Base-by-base conservation (phyloP, 2,113 vertebrate genomes). In the Campylomormyrus numenius region DNA sequence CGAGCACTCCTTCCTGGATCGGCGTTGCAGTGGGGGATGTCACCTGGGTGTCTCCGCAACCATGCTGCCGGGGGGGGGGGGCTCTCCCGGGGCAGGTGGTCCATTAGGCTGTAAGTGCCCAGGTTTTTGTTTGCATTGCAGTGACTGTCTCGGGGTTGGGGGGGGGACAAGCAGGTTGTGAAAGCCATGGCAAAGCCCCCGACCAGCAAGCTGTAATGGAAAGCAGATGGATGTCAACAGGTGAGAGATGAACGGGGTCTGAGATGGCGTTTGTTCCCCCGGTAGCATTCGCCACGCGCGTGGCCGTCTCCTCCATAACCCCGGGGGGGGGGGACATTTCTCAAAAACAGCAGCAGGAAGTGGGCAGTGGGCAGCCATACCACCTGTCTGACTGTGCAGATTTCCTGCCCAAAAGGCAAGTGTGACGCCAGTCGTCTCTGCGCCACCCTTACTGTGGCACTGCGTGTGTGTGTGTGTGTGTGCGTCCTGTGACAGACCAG, bases 71-170 rank as follows among this genome's bases (percentile, higher is more conserved):
- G 15, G 27, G 48, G 52, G 52, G 3, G 52, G 1, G 17, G 52
- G 2, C 39, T 31, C 24, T 27, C 0, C 24, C 39, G 48, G 48
- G 89, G 89, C 83, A 87, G 89, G 89, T 74, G 84, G 89, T 46
- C 58, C 89, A 87, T 90, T 87, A 90, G 56, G 42, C 56, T 24
- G 53, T 87, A 35, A 27, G 21, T 21, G 21, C 9, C 45, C 17
- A 49, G 35, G 70, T 49, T 50, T 56, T 35, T 90, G 89, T 90
- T 90, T 90, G 89, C 84, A 70, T 42, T 45, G 13, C 24, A 31
- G 52, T 87, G 46, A 45, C 39, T 56, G 21, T 56, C 42, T 10
- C 31, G 3, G 8, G 48, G 24, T 10, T 50, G 52, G 3, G 0
- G 3, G 50, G 24, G 4, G 77, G 80, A n/a, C 27, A 7, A 24